Percentiles rank a stretch among this genome's conserved stretches.
Evolutionary conservation across 64 coral and sea anemone species (phyloP).

Genomic region (Stichodactyla mertensii): DNA sequence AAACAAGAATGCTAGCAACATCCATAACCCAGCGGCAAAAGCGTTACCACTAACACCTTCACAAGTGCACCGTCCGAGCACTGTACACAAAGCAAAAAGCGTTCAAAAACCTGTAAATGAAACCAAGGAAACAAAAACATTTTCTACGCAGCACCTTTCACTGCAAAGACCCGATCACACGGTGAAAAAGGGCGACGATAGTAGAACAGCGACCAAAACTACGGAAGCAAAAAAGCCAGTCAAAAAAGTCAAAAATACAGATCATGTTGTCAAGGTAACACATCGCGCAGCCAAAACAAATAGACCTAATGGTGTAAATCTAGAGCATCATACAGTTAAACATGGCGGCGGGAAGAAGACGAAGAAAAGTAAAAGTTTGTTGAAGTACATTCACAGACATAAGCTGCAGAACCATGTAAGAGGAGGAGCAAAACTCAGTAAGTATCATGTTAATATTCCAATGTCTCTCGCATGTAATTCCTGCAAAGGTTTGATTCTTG

Average conservation of each 20-base stretch:
- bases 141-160: background rate
- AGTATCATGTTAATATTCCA: background rate
- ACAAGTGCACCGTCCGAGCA: background rate
- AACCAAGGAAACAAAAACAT: background rate
- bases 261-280: background rate
- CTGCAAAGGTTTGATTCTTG: no score
- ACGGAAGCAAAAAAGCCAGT: background rate
- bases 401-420: background rate
- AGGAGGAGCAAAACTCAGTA: background rate
- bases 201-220: background rate
- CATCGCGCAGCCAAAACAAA: background rate
- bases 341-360: background rate
- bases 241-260: background rate
- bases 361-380: background rate
- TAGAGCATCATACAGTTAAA: background rate
- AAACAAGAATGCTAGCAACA: background rate
- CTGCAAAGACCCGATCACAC: background rate
- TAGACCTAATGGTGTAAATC: background rate
- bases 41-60: background rate
- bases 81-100: background rate
- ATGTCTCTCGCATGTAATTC: no score
- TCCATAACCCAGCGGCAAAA: background rate
- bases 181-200: background rate
- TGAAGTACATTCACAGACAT: slow-evolving; percentile 1
- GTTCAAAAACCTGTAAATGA: background rate